Percentiles rank a stretch among this genome's conserved stretches.
Conservation (phyloP, 2,888 invertebrate genomes). For the Crematogaster levior region DNA sequence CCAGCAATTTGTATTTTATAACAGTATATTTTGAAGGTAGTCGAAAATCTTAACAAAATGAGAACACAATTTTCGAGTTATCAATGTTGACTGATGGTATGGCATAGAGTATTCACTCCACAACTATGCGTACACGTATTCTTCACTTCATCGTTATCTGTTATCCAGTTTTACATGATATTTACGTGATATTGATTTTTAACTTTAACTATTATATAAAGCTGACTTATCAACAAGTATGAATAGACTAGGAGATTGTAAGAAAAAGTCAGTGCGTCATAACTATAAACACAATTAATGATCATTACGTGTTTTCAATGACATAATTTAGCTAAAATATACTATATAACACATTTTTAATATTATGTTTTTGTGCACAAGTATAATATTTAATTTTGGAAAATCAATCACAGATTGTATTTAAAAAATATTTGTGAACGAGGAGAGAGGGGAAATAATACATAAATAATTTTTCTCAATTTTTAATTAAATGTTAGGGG, state of each 20-base stretch:
- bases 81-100: neutral
- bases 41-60: neutral
- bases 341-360: neutral
- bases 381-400: neutral
- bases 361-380: neutral
- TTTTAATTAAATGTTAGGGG: too few species aligned
- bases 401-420: neutral
- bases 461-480: neutral
- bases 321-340: neutral
- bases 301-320: neutral
- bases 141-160: neutral
- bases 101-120: neutral
- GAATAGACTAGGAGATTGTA: neutral
- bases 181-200: conserved; percentile 9
- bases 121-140: neutral
- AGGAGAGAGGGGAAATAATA: neutral
- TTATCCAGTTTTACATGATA: neutral
- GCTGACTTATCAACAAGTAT: neutral
- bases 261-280: neutral
- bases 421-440: neutral
- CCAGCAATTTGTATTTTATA: neutral
- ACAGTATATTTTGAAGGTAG: neutral
- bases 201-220: neutral
- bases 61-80: neutral
- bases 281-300: neutral